Base-by-base conservation (phyloP, 2,797 vertebrate genomes). In the Sphaeramia orbicularis region DNA sequence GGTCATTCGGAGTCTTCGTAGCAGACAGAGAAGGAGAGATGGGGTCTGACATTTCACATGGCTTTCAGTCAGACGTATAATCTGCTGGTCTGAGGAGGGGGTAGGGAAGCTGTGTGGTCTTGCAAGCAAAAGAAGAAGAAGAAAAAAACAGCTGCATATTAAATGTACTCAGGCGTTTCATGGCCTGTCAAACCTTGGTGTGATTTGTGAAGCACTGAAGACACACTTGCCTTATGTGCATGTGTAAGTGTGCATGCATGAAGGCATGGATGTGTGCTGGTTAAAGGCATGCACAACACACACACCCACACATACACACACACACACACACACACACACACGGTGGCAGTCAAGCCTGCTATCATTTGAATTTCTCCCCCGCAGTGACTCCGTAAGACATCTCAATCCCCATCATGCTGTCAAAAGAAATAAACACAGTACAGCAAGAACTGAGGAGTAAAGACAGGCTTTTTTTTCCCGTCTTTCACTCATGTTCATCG, bases 141-240 rank as follows among this genome's bases (percentile, higher is more conserved):
- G 71, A 63, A 75, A 67, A 65, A 61, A 75, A 68, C 51, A 62
- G 74, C 78, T 77, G 82, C 81, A 87, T 87, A 81, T 87, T 85
- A 89, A 90, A 90, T 77, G 81, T 78, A 72, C 57, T 73, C 74
- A 66, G 77, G 85, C 79, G 54, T 85, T 89, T 89, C 80, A 86
- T 63, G 61, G 80, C 72, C 84, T 77, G 81, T 84, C 80, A 90
- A 65, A 74, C 72, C 69, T 60, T 68, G 51, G 52, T 69, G 75
- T 83, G 74, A 85, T 83, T 88, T 78, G 79, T 61, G 75, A 76
- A 51, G 61, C 78, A 59, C 41, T 1, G 66, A 78, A 86, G 77
- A 81, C 47, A 48, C 59, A 41, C 50, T 11, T n/a, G 59, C 73
- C 76, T 84, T 61, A 75, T 78, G 45, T 49, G 69, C 66, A 76